Conservation (phyloP, 2,888 invertebrate species). For the Brachyopa scutellaris region DNA sequence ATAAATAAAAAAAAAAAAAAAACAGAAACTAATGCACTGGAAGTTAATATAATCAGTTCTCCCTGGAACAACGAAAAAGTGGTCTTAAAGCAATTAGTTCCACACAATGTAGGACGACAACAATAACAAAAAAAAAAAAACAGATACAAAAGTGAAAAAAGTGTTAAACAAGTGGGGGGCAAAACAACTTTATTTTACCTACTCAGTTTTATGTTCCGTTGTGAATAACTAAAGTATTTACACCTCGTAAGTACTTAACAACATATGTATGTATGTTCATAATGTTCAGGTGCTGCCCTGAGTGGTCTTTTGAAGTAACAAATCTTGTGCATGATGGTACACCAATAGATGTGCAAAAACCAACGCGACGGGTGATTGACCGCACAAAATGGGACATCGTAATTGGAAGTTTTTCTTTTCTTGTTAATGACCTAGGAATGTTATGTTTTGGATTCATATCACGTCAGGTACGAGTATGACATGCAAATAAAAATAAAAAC, state of each 20-base stretch:
- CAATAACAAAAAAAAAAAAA: slow-evolving; percentile 1
- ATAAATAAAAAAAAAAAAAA: slow-evolving; percentile 11
- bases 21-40: slow-evolving; percentile 45
- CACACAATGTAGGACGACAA: slow-evolving; percentile 27
- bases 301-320: slow-evolving; percentile 26
- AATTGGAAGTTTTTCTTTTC: slow-evolving; percentile 5
- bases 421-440: slow-evolving; percentile 44
- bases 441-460: slow-evolving; percentile 37
- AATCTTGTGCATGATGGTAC: slow-evolving; percentile 29
- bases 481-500: no score
- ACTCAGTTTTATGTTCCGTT: slow-evolving; percentile 63
- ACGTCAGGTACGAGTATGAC: slow-evolving; percentile 34
- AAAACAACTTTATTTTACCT: slow-evolving; percentile 39
- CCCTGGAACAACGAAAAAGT: background rate
- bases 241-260: slow-evolving; percentile 55
- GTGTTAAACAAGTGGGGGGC: slow-evolving; percentile 1
- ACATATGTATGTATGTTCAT: background rate
- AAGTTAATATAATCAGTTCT: slow-evolving; percentile 42
- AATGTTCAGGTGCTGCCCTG: slow-evolving; percentile 13
- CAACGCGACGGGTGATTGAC: slow-evolving; percentile 42
- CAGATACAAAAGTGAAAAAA: background rate
- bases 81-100: slow-evolving; percentile 43
- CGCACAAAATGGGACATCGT: slow-evolving; percentile 19
- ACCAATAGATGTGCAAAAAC: slow-evolving; percentile 49
- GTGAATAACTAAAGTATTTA: slow-evolving; percentile 48